Evolutionary conservation across 30 jellyfish, hydroid and myxozoan genomes (phyloP), one percentile per base, ranked within the genome.

Genomic region (Calvadosia cruxmelitensis): DNA sequence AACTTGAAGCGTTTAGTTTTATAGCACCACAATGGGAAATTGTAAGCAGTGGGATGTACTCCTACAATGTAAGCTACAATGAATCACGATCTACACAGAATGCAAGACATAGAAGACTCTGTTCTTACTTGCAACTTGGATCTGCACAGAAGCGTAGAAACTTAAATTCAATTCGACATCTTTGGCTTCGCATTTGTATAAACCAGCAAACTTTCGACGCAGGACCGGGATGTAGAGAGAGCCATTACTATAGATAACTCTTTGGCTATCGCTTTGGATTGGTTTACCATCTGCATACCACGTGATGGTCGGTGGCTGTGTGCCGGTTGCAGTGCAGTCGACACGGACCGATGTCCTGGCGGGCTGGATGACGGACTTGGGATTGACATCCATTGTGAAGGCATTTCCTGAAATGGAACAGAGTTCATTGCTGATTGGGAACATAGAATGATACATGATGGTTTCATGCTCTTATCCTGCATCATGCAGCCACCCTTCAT

Each of bases 41-140:
- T n/a, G n/a, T n/a, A n/a, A n/a, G n/a, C n/a, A n/a, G n/a, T n/a
- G n/a, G n/a, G n/a, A n/a, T n/a, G n/a, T n/a, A n/a, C n/a, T n/a
- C n/a, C n/a, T n/a, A n/a, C n/a, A n/a, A n/a, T n/a, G n/a, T n/a
- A n/a, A n/a, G n/a, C n/a, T n/a, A n/a, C n/a, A n/a, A n/a, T n/a
- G n/a, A n/a, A n/a, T n/a, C n/a, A n/a, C n/a, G n/a, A n/a, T n/a
- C n/a, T n/a, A n/a, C n/a, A n/a, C n/a, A n/a, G n/a, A n/a, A n/a
- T n/a, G n/a, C n/a, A n/a, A n/a, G n/a, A n/a, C n/a, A n/a, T n/a
- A n/a, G n/a, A n/a, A 69, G 36, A 0, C 33, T 5, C 15, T 27
- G 20, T 23, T 36, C 96, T 80, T 52, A 87, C 97, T 68, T 53
- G 94, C 93, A 36, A 74, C 51, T 25, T 80, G 83, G 10, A 87